Evolutionary conservation across 2,888 invertebrate species (phyloP).

Genomic region (Drosophila multiciliata): DNA sequence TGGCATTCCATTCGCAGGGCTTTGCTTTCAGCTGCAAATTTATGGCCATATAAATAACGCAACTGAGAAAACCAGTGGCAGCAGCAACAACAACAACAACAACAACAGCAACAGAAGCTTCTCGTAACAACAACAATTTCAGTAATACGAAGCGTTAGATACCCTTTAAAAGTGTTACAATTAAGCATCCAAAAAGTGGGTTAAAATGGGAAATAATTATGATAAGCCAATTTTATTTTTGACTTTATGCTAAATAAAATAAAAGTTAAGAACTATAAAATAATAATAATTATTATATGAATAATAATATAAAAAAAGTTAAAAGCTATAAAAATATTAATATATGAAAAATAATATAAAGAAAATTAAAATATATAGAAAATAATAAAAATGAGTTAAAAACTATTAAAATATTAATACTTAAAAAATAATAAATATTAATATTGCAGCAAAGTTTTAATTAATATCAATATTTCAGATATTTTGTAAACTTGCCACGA

Average conservation of each 20-base stretch:
- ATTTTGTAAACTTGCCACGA: neutral
- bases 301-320: too few species aligned
- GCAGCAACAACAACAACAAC: neutral
- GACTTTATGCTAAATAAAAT: neutral
- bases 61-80: constrained; percentile 75
- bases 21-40: constrained; percentile 79
- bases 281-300: too few species aligned
- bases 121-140: constrained; percentile 17
- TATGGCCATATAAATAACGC: constrained; percentile 76
- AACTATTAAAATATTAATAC: too few species aligned
- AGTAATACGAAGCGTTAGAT: constrained; percentile 20
- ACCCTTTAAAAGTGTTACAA: constrained; percentile 15
- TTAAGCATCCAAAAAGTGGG: neutral
- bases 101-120: constrained; percentile 12
- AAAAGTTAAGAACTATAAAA: neutral
- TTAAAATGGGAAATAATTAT: neutral
- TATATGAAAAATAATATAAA: too few species aligned
- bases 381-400: too few species aligned
- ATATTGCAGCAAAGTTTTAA: neutral
- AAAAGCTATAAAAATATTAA: too few species aligned
- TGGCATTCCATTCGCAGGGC: constrained; percentile 53
- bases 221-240: neutral
- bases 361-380: too few species aligned
- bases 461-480: neutral
- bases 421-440: too few species aligned